Evolutionary conservation across 2,888 invertebrate genomes (phyloP).

Genomic region (Eupithecia abbreviata): DNA sequence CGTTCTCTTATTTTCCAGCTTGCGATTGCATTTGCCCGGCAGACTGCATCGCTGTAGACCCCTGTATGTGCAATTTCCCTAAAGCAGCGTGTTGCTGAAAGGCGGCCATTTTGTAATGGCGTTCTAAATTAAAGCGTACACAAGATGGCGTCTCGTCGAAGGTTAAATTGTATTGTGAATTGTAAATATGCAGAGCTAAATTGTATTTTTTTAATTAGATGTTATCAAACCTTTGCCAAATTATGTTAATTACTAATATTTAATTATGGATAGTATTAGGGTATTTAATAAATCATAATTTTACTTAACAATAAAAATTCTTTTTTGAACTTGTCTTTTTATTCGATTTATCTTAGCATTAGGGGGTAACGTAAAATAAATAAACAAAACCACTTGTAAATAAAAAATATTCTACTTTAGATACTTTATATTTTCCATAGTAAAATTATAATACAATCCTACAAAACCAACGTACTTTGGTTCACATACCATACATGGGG

Average conservation of each 20-base stretch:
- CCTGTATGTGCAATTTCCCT: slow-evolving; percentile 75
- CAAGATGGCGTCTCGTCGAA: slow-evolving; percentile 44
- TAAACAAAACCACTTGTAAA: slow-evolving; percentile 1
- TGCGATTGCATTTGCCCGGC: slow-evolving; percentile 73
- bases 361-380: not conserved
- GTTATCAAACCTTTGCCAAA: slow-evolving; percentile 22
- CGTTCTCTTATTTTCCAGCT: slow-evolving; percentile 57
- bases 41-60: slow-evolving; percentile 73
- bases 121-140: slow-evolving; percentile 60
- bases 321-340: not conserved
- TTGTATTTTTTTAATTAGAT: slow-evolving; percentile 9
- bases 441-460: slow-evolving; percentile 31
- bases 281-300: slow-evolving; percentile 14
- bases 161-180: slow-evolving; percentile 23
- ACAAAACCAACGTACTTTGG: slow-evolving; percentile 18
- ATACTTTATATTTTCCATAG: slow-evolving; percentile 34
- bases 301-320: slow-evolving; percentile 1
- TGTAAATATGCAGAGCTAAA: not conserved
- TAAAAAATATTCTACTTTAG: slow-evolving; percentile 24
- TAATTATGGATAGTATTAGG: slow-evolving; percentile 36
- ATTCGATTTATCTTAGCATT: slow-evolving; percentile 3
- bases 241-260: not conserved
- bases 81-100: slow-evolving; percentile 69
- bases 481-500: not conserved
- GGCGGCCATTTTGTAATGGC: slow-evolving; percentile 51